phyloP scores from a whole-genome alignment of 2,113 vertebrate genomes.

The Setophaga petechia region DNA sequence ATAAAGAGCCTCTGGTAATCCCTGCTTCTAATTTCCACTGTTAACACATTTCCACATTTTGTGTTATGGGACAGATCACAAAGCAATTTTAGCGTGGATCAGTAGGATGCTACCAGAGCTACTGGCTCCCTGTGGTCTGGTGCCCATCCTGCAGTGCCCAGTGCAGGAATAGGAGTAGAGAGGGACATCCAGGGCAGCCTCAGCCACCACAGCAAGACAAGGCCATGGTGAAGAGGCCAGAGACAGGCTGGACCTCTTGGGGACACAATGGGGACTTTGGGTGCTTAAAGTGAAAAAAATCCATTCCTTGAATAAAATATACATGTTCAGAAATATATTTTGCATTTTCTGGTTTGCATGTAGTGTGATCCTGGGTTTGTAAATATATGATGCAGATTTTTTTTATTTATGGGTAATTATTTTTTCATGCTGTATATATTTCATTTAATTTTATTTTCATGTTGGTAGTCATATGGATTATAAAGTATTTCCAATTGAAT shows the following conservation, averaged over 20 bases:
- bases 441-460: background rate
- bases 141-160: background rate
- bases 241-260: background rate
- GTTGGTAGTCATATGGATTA: background rate
- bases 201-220: background rate
- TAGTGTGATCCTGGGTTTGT: background rate
- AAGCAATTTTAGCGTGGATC: background rate
- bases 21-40: background rate
- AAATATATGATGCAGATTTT: background rate
- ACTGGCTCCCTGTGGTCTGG: background rate
- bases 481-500: background rate
- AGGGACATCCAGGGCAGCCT: background rate
- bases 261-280: background rate
- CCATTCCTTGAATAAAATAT: background rate
- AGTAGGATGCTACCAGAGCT: background rate
- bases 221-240: accelerated
- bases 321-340: background rate
- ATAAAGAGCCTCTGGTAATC: background rate
- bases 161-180: background rate
- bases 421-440: background rate
- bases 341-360: background rate
- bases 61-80: background rate
- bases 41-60: background rate
- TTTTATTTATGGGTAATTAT: background rate
- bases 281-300: background rate